Conservation (phyloP, 2,797 vertebrate species). For the Channallabes apus region DNA sequence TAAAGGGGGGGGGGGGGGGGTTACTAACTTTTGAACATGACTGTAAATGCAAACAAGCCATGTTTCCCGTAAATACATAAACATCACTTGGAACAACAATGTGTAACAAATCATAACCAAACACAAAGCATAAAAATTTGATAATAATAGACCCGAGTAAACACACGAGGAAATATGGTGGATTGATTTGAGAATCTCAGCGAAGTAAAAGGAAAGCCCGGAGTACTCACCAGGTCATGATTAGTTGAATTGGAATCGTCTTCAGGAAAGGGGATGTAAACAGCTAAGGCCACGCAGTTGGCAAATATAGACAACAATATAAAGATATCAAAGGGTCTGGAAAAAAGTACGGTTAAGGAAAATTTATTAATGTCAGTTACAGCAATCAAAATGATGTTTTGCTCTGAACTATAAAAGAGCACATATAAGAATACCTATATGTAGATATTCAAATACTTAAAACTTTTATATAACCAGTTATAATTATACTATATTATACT, state of each 20-base stretch:
- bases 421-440: neutral
- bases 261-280: conserved; percentile 99
- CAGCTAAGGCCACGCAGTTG: conserved; percentile 99
- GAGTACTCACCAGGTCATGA: conserved; percentile 95
- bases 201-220: neutral
- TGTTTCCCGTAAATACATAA: conserved; percentile 32
- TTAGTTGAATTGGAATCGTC: conserved; percentile 99
- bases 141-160: conserved; percentile 14
- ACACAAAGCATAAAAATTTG: conserved; percentile 19
- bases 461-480: neutral
- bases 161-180: conserved; percentile 1
- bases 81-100: conserved; percentile 45
- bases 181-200: neutral
- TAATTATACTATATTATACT: too few species aligned
- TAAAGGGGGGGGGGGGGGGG: too few species aligned
- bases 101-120: conserved; percentile 48
- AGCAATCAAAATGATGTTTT: neutral
- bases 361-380: neutral
- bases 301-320: conserved; percentile 99
- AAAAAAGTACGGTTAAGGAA: conserved; percentile 77
- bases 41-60: conserved; percentile 35
- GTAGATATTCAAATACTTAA: neutral
- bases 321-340: conserved; percentile 99
- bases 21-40: too few species aligned
- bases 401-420: too few species aligned